Percentiles rank a stretch among this genome's conserved stretches.
Conservation (phyloP, 2,113 vertebrate species). For the Gadus chalcogrammus region DNA sequence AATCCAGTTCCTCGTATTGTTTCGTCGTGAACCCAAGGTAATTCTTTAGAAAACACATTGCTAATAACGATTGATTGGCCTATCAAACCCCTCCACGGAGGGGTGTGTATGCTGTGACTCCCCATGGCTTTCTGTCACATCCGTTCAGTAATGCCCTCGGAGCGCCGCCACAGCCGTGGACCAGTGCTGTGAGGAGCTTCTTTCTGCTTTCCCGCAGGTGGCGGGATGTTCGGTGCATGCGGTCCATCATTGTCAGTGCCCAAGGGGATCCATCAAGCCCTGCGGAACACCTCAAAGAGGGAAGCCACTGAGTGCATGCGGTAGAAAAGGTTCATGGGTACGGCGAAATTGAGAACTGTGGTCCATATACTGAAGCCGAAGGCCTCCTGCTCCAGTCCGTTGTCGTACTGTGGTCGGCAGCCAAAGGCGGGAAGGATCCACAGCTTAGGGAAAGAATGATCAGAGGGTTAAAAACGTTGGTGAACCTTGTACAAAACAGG, state of each 20-base stretch:
- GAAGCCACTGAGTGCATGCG: slow-evolving; percentile 95
- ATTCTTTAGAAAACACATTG: slow-evolving; percentile 35
- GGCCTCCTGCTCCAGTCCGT: slow-evolving; percentile 86
- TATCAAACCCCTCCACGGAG: slow-evolving; percentile 23
- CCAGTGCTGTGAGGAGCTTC: slow-evolving; percentile 34
- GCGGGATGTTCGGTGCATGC: slow-evolving; percentile 41
- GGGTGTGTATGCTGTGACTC: slow-evolving; percentile 23
- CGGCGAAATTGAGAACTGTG: slow-evolving; percentile 91
- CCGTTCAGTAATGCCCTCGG: slow-evolving; percentile 38
- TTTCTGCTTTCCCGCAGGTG: slow-evolving; percentile 17
- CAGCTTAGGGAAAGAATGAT: slow-evolving; percentile 67
- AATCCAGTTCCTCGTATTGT: background rate
- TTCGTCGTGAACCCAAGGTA: slow-evolving; percentile 10
- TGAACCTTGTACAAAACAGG: background rate
- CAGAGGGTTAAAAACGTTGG: background rate
- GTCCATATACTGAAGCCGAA: slow-evolving; percentile 94
- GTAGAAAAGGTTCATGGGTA: slow-evolving; percentile 96
- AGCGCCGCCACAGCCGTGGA: slow-evolving; percentile 45
- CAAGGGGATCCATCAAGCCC: slow-evolving; percentile 69
- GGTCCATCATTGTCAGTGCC: slow-evolving; percentile 22
- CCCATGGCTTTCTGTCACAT: slow-evolving; percentile 40
- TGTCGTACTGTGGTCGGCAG: slow-evolving; percentile 94
- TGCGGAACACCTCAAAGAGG: slow-evolving; percentile 91
- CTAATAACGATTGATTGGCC: slow-evolving; percentile 26
- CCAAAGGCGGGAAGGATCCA: slow-evolving; percentile 97